Evolutionary conservation across 2,113 vertebrate species (phyloP), one percentile per base, ranked within the genome.

Genomic region (Balaeniceps rex): DNA sequence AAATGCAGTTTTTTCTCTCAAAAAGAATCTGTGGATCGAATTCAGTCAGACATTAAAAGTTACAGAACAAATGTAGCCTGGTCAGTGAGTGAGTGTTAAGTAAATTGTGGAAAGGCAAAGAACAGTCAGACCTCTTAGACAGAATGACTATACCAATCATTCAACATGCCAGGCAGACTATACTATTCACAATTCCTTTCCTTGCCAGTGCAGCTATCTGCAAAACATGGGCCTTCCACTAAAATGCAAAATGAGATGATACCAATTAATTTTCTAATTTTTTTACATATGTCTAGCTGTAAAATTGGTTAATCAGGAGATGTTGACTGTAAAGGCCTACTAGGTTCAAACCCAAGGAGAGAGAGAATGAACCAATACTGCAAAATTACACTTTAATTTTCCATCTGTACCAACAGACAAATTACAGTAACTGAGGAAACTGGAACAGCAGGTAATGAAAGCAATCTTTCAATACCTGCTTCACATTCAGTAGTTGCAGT

Each of bases 391-490:
- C 66, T 63, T 88, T 61, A 74, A 89, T 96, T 91, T 94, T 95
- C 72, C 49, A 36, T 70, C 91, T 89, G 54, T 70, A 93, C 52
- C 44, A 89, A 60, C 18, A 88, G 71, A 88, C 63, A 94, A 94
- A 95, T 87, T 63, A 74, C 19, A 76, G 57, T 71, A 83, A 87
- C 63, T 79, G 83, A 87, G 63, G 64, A 94, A 91, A 87, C 49
- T 82, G 44, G 83, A 94, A 65, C 42, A 89, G 54, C 57, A 82
- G 47, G 52, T 87, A 97, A 95, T 97, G 95, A 95, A 96, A 79
- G 49, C 54, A 74, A 91, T 94, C 81, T 83, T 81, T 96, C 94
- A 96, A 29, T 76, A 92, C 38, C 61, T 87, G 44, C 31, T 93
- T 92, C 86, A 91, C 47, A 75, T 85, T 89, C 77, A 88, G 61